These are phyloP conservation scores for Dryobota labecula DNA, from an alignment of 2,888 invertebrate species.

Conservation along the genomic window DNA sequence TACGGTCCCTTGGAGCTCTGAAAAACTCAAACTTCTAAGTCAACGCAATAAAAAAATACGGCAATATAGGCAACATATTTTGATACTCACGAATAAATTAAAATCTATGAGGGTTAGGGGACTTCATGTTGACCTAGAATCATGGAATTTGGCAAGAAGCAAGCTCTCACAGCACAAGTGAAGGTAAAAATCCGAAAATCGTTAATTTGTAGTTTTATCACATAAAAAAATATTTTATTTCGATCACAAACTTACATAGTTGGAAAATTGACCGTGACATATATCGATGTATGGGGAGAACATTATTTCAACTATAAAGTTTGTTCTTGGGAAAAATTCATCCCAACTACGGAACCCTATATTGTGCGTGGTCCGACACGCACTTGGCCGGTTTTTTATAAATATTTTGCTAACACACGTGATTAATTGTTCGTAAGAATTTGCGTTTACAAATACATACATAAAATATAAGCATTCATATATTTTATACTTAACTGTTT, in stretches of 20 bases:
- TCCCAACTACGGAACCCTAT: not conserved
- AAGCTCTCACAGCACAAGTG: no score
- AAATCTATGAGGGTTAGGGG: no score
- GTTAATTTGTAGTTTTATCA: not conserved
- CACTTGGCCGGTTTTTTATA: not conserved
- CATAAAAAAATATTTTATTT: no score
- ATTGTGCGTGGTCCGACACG: no score
- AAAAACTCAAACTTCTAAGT: no score
- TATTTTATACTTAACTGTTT: conserved; percentile 28
- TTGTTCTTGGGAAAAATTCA: not conserved
- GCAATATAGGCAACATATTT: not conserved
- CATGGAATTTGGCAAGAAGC: no score
- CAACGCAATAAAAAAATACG: no score
- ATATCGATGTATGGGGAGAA: not conserved
- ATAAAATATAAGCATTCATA: conserved; percentile 17
- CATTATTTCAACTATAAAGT: no score
- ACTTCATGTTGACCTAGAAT: not conserved
- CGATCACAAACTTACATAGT: not conserved
- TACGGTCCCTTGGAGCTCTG: no score
- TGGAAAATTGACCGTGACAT: not conserved
- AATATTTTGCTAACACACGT: not conserved
- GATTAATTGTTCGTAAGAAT: conserved; percentile 5
- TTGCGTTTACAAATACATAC: conserved; percentile 1
- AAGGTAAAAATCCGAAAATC: not conserved
- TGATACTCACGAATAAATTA: not conserved